These are phyloP conservation scores for Trididemnum clinides DNA, from an alignment of 23 tunicate genomes.

Conservation along the genomic window DNA sequence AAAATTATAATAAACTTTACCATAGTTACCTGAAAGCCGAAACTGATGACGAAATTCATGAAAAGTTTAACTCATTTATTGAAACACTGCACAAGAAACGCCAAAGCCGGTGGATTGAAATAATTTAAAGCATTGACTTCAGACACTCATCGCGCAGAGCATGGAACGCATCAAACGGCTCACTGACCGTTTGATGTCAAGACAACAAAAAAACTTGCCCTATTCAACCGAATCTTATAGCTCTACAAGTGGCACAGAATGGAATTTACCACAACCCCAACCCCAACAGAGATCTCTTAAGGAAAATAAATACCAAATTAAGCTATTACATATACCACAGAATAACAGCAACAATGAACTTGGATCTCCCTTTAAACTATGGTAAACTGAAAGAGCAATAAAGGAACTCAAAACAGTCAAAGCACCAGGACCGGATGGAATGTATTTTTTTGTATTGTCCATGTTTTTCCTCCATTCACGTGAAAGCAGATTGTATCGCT, in stretches of 20 bases:
- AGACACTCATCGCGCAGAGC: not conserved
- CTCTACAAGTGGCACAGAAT: not conserved
- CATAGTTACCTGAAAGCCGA: no score
- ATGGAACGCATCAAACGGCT: not conserved
- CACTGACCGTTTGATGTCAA: not conserved
- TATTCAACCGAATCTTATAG: not conserved
- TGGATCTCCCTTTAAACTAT: not conserved
- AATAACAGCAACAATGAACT: not conserved
- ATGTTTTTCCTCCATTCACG: no score
- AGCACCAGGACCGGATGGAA: not conserved
- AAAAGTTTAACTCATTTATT: no score
- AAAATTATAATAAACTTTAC: not conserved
- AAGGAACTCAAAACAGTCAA: not conserved
- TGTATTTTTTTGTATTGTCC: no score
- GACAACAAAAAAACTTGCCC: not conserved
- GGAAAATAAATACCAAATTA: not conserved
- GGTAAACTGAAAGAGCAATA: not conserved
- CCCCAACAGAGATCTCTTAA: not conserved
- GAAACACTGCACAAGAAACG: not conserved
- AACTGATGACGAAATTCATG: no score
- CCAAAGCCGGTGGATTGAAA: not conserved
- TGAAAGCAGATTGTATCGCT: no score
- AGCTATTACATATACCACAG: not conserved
- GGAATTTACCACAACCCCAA: not conserved
- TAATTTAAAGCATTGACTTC: not conserved